A percentile compares a stretch with the other conserved stretches of the same genome.
These are phyloP conservation scores for Luscinia luscinia DNA, from an alignment of 2,797 vertebrate species.

Conservation along the genomic window DNA sequence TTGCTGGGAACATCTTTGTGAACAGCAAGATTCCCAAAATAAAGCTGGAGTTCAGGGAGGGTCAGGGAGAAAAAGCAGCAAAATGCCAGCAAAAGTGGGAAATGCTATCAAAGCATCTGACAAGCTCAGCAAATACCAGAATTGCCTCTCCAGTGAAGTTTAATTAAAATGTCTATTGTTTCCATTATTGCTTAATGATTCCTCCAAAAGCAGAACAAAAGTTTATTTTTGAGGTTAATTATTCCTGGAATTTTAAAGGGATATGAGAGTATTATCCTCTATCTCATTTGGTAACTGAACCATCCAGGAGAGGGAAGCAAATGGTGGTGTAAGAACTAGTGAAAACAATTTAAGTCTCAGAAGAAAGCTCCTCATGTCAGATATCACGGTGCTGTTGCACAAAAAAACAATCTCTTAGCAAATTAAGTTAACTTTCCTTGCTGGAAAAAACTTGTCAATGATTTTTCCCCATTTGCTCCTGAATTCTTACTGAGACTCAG, in stretches of 20 bases:
- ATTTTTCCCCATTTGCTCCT: neutral
- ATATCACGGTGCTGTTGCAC: neutral
- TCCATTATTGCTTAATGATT: slow-evolving; percentile 53
- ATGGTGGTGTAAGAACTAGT: neutral
- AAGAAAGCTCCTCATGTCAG: neutral
- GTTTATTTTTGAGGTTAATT: slow-evolving; percentile 59
- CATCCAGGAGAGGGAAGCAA: slow-evolving; percentile 5
- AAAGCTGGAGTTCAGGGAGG: neutral
- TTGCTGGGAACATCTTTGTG: neutral
- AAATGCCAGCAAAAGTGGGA: neutral
- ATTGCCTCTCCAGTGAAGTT: slow-evolving; percentile 43
- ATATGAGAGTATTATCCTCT: neutral
- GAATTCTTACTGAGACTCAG: slow-evolving; percentile 13
- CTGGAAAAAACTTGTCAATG: slow-evolving; percentile 15
- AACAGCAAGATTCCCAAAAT: neutral
- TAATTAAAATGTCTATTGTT: slow-evolving; percentile 59
- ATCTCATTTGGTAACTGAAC: neutral
- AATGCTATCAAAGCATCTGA: neutral
- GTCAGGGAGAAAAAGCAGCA: neutral
- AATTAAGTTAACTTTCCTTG: slow-evolving; percentile 55
- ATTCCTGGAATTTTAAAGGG: slow-evolving; percentile 43
- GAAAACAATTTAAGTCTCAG: slow-evolving; percentile 13
- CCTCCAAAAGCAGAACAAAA: slow-evolving; percentile 17
- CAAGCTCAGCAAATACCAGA: slow-evolving; percentile 41
- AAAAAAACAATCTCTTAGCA: slow-evolving; percentile 34